Evolutionary conservation across 2,888 invertebrate genomes (phyloP), one percentile per base, ranked within the genome.

Genomic region (Rhagium mordax): DNA sequence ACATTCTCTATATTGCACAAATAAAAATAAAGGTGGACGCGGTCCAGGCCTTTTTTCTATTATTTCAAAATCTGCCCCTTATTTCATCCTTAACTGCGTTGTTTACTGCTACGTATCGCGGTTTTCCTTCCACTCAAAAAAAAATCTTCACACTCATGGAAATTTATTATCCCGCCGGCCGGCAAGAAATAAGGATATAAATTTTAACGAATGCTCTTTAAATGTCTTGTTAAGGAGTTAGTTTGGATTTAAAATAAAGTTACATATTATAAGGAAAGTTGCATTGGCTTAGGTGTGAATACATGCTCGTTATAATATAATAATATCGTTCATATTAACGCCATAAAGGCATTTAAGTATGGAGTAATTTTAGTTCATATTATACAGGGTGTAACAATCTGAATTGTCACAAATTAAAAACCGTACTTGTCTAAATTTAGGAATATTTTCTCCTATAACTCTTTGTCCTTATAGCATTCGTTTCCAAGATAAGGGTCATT

Each of bases 21-120:
- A 74, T 71, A 74, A 74, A 72, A 72, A 75, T 66, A 75, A 75
- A 75, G 72, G 75, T 75, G 72, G 72, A 75, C 74, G 47, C 7
- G 15, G 70, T 49, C 69, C 65, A 66, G 69, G 62, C 61, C 61
- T 68, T 64, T 65, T 72, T 71, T 75, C 75, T 75, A 71, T 75
- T 72, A 75, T 75, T 75, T 75, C 75, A 68, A 72, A 75, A 72
- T 72, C 70, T 72, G 71, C 71, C 72, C 55, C 72, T 72, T 75
- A 75, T 75, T 75, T 75, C 75, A 75, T 75, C 72, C 75, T 75
- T 75, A 75, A 72, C 72, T 61, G 72, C 72, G 71, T 71, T 75
- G 72, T 75, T 75, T 72, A 70, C 72, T 27, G 27, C 47, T 57
- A 24, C 53, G 16, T 59, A 16, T 16, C 61, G 61, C 13, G 47